Base-by-base conservation (phyloP, 2,888 invertebrate genomes). In the Tenthredo amoena region DNA sequence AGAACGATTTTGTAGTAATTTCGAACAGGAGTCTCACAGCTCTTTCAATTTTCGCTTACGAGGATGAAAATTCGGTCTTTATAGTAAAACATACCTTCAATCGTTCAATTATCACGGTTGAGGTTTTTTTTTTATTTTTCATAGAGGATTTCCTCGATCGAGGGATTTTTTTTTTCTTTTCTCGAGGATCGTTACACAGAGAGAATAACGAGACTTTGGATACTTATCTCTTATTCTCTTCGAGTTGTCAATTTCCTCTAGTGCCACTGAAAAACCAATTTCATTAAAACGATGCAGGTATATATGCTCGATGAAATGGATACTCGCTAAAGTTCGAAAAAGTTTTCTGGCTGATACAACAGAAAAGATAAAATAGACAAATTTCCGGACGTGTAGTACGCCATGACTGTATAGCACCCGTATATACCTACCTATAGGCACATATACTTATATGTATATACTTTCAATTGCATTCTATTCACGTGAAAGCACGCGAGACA, bases 401-500 rank as follows among this genome's bases (percentile, higher is more conserved):
- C 72, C 40, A 40, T 26, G 43, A 74, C 43, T 34, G 31, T 6
- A 21, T 9, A 68, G 37, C 37, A 71, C 71, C 40, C 72, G 18
- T 15, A 71, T 31, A 34, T 37, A 72, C 26, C 26, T 37, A 72
- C 26, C 26, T 26, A 26, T 26, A 26, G 26, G 26, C 26, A 26
- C 26, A 26, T 26, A 31, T 34, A 40, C 10, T n/a, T n/a, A n/a
- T n/a, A 40, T n/a, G 6, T 34, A 68, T 50, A 43, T 68, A 6
- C 7, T 68, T 74, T 40, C 18, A 43, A 21, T 43, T 43, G n/a
- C 72, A 43, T 74, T 74, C 72, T 43, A 74, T 74, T 43, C 40
- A 74, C 40, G 72, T 43, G 26, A 74, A 43, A 21, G 72, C 43
- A 74, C 72, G 43, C 72, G 72, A 74, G 37, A 74, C 72, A 40